These are phyloP conservation scores for Chrysogorgia sp. DNA, from an alignment of 92 coral and sea anemone species.

Conservation along the genomic window DNA sequence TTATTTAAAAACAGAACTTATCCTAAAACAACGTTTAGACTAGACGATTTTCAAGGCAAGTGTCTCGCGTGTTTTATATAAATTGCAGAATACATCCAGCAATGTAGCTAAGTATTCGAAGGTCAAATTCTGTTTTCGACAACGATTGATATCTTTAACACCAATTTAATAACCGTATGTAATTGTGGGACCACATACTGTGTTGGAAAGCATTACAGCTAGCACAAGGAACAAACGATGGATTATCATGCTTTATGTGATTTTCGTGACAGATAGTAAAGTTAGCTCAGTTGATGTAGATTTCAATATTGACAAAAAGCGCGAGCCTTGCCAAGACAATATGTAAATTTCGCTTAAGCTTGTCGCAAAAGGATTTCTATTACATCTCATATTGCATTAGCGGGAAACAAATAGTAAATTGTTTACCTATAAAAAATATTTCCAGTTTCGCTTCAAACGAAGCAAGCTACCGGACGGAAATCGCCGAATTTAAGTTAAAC, in stretches of 20 bases:
- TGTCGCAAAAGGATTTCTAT: not conserved
- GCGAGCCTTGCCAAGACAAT: not conserved
- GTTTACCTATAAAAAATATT: not conserved
- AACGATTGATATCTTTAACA: slow-evolving; percentile 15
- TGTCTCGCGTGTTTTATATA: not conserved
- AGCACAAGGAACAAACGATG: not conserved
- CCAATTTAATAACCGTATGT: slow-evolving; percentile 21
- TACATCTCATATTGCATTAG: slow-evolving; percentile 1
- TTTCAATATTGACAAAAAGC: not conserved
- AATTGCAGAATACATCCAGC: not conserved
- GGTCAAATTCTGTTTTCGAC: slow-evolving; percentile 2
- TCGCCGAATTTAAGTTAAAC: too few species aligned
- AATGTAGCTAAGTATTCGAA: not conserved
- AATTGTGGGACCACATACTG: slow-evolving; percentile 8
- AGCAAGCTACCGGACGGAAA: slow-evolving; percentile 78
- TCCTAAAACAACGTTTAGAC: not conserved
- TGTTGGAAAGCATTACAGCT: slow-evolving; percentile 2
- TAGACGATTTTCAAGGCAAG: too few species aligned
- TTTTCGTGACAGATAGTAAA: too few species aligned
- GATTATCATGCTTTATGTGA: not conserved
- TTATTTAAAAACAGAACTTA: not conserved
- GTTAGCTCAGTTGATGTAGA: too few species aligned
- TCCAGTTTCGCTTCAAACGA: not conserved
- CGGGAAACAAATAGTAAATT: slow-evolving; percentile 14
- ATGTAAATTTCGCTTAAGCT: slow-evolving; percentile 5